Percentiles rank a stretch among this genome's conserved stretches.
These are phyloP conservation scores for Indri indri DNA, from an alignment of 2,113 vertebrate species.

Conservation along the genomic window DNA sequence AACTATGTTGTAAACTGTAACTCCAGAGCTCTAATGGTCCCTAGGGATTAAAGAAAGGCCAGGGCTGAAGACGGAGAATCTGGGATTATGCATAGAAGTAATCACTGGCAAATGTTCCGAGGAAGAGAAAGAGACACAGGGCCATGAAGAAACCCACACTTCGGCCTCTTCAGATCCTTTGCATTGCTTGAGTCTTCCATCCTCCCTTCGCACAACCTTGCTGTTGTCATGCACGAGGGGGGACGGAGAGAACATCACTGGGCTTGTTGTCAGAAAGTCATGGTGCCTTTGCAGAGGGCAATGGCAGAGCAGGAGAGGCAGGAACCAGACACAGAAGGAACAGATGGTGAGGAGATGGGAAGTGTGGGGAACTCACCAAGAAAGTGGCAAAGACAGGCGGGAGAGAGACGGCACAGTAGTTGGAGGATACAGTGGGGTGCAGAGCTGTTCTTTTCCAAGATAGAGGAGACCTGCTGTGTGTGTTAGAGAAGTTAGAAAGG, in stretches of 20 bases:
- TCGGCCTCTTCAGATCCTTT: background rate
- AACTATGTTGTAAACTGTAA: background rate
- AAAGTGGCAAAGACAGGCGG: background rate
- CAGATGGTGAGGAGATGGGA: background rate
- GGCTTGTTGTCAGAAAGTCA: background rate
- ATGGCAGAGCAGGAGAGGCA: background rate
- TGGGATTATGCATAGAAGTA: background rate
- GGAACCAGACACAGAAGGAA: background rate
- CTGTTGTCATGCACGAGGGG: background rate
- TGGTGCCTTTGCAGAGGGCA: background rate
- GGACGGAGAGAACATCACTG: background rate
- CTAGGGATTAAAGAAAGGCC: background rate
- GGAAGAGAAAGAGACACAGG: background rate
- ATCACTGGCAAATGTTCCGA: background rate
- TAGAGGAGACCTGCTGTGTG: background rate
- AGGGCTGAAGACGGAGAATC: background rate
- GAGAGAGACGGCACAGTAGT: background rate
- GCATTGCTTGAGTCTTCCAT: background rate
- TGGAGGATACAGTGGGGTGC: background rate
- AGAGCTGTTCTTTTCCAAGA: background rate
- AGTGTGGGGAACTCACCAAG: background rate
- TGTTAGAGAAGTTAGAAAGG: too few relatives aligned
- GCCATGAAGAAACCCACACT: background rate
- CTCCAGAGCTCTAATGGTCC: background rate
- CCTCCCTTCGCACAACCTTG: background rate